Conservation (phyloP, 2,888 invertebrate species). For the Drosophila formosana region DNA sequence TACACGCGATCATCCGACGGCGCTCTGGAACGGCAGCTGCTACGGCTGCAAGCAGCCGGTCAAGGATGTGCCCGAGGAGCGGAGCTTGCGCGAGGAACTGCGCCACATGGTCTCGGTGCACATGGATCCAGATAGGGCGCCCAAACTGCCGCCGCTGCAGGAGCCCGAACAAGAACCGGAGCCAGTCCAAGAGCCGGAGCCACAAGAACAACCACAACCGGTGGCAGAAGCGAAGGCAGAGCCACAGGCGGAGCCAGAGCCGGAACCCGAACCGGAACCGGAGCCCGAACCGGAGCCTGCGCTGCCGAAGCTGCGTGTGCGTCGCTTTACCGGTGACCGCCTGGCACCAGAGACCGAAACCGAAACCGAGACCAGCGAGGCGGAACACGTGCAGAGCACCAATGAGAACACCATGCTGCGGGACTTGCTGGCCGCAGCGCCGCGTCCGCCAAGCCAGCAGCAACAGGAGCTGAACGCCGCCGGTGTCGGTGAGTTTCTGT, state of each 20-base stretch:
- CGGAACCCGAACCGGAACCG: neutral
- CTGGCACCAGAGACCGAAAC: slow-evolving; percentile 14
- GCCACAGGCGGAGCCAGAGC: neutral
- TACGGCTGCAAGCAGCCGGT: slow-evolving; percentile 84
- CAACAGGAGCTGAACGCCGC: slow-evolving; percentile 40
- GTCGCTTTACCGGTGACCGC: slow-evolving; percentile 79
- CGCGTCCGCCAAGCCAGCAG: slow-evolving; percentile 50
- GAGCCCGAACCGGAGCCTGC: neutral
- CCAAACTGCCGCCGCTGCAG: neutral
- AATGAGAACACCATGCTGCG: slow-evolving; percentile 39
- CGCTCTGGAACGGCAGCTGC: slow-evolving; percentile 87
- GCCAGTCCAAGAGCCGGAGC: neutral
- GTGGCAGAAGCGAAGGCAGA: neutral
- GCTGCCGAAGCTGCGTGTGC: slow-evolving; percentile 69
- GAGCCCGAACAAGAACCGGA: neutral
- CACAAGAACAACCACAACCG: too few relatives aligned
- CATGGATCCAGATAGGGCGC: slow-evolving; percentile 39
- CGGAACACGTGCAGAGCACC: neutral
- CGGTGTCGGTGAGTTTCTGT: slow-evolving; percentile 42
- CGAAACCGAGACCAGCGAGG: neutral
- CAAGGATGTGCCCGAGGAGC: neutral
- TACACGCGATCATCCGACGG: slow-evolving; percentile 78
- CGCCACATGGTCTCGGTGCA: slow-evolving; percentile 74
- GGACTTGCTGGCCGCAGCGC: slow-evolving; percentile 47
- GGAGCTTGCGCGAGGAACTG: slow-evolving; percentile 64